phyloP scores from a whole-genome alignment of 2,888 invertebrate genomes.

The Leptinotarsa juncta region DNA sequence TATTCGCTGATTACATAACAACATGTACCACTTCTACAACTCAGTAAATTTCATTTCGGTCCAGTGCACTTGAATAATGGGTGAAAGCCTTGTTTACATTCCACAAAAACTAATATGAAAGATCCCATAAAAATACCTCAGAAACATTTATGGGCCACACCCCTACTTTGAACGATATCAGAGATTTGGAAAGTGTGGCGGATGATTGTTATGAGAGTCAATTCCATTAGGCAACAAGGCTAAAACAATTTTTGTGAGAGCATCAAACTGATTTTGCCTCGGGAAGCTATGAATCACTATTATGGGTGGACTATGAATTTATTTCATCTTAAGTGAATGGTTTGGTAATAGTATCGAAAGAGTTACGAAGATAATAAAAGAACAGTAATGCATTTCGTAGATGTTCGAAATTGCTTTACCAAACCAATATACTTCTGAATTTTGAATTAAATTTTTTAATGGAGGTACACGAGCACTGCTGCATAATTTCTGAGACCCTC shows the following conservation, averaged over 20 bases:
- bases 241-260: neutral
- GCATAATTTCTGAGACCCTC: too few species aligned
- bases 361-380: neutral
- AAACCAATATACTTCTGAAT: too few species aligned
- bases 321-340: neutral
- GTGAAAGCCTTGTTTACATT: constrained; percentile 4
- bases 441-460: too few species aligned
- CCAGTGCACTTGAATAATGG: constrained; percentile 5
- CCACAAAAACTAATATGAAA: neutral
- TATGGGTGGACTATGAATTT: neutral
- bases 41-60: constrained; percentile 3
- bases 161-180: neutral
- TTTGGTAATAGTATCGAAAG: neutral
- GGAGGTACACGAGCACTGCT: too few species aligned
- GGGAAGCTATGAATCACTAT: neutral
- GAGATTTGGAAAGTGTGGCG: neutral
- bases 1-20: constrained; percentile 36
- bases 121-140: neutral
- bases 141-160: neutral
- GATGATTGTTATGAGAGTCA: neutral
- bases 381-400: too few species aligned
- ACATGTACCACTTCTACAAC: constrained; percentile 28
- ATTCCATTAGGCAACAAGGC: neutral
- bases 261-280: neutral
- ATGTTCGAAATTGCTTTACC: too few species aligned